Conservation (phyloP, 2,888 invertebrate genomes). For the Hermodice carunculata region DNA sequence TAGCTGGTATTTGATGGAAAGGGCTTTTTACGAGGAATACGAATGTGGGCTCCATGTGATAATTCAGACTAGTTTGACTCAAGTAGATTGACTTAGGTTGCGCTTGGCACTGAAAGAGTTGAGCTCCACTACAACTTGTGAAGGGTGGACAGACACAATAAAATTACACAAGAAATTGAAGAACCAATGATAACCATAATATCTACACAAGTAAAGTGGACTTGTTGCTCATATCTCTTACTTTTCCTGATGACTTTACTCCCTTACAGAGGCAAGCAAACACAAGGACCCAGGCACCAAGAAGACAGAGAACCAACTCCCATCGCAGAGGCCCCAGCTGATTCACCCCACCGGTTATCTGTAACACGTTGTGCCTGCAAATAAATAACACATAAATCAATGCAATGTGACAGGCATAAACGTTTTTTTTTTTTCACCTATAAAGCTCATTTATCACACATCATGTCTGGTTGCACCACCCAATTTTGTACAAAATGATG, state of each 20-base stretch:
- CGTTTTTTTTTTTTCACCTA: neutral
- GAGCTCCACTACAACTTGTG: neutral
- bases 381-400: neutral
- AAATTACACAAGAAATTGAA: neutral
- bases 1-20: too few relatives aligned
- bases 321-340: slow-evolving; percentile 54
- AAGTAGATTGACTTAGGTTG: too few relatives aligned
- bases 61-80: too few relatives aligned
- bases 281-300: slow-evolving; percentile 63
- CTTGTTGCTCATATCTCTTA: too few relatives aligned
- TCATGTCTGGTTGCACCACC: too few relatives aligned
- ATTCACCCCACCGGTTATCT: slow-evolving; percentile 57
- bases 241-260: slow-evolving; percentile 64
- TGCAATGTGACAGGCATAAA: neutral
- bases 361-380: slow-evolving; percentile 53
- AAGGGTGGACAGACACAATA: neutral
- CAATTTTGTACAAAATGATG: too few relatives aligned
- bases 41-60: too few relatives aligned
- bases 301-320: slow-evolving; percentile 54
- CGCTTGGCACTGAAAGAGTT: too few relatives aligned
- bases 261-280: slow-evolving; percentile 65
- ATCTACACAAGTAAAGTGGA: neutral
- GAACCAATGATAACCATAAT: neutral
- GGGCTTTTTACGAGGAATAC: too few relatives aligned
- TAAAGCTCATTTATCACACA: too few relatives aligned